phyloP scores from a whole-genome alignment of 2,888 invertebrate species.

The Agriopis marginaria region DNA sequence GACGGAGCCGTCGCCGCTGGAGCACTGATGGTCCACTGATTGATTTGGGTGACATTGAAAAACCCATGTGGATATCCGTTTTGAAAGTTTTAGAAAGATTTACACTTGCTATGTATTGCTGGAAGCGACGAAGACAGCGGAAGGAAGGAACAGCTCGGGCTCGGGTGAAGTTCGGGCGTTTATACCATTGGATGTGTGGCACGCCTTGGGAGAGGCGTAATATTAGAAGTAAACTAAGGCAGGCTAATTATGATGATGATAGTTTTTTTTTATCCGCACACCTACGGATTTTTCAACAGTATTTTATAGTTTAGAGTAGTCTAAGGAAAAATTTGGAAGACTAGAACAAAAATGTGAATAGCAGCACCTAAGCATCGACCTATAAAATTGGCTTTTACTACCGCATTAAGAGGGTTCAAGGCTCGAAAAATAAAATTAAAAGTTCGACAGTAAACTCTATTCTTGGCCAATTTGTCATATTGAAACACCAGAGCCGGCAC shows the following conservation, averaged over 20 bases:
- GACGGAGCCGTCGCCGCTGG: slow-evolving; percentile 72
- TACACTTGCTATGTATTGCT: not conserved
- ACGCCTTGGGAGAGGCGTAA: not conserved
- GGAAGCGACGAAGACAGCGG: too few relatives aligned
- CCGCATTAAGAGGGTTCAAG: slow-evolving; percentile 35
- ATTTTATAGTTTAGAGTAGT: not conserved
- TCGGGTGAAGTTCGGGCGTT: too few relatives aligned
- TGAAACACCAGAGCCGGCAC: slow-evolving; percentile 32
- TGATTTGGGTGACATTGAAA: slow-evolving; percentile 78
- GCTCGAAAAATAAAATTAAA: slow-evolving; percentile 38
- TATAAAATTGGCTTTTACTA: slow-evolving; percentile 23
- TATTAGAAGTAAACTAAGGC: too few relatives aligned
- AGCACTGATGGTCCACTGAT: slow-evolving; percentile 68
- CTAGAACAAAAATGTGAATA: slow-evolving; percentile 12
- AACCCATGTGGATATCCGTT: slow-evolving; percentile 54
- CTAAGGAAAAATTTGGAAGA: not conserved
- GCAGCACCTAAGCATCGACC: slow-evolving; percentile 1
- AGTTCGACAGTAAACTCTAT: slow-evolving; percentile 41
- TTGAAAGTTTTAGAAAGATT: slow-evolving; percentile 15
- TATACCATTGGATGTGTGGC: not conserved
- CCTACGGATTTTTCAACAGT: too few relatives aligned
- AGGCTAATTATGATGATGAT: too few relatives aligned
- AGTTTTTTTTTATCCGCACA: not conserved
- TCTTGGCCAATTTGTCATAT: slow-evolving; percentile 49
- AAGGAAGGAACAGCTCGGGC: too few relatives aligned